Conservation (phyloP, 1,140 invertebrate species). For the Lutraria rhynchaena region DNA sequence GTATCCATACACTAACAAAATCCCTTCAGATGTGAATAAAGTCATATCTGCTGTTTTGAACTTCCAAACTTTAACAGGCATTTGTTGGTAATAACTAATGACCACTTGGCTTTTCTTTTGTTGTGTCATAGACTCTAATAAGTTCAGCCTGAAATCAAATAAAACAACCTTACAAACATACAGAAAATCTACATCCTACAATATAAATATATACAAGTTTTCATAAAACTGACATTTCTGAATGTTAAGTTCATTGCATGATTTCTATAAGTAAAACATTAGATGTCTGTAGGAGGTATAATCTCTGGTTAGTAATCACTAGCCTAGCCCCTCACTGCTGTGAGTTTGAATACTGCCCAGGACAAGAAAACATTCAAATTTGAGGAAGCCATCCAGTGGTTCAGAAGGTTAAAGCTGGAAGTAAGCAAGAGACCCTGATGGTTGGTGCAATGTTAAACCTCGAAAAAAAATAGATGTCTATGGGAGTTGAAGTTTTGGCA, state of each 20-base stretch:
- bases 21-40: background rate
- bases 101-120: conserved; percentile 79
- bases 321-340: too few species aligned
- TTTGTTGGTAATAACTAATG: background rate
- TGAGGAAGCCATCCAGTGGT: background rate
- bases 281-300: too few species aligned
- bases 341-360: too few species aligned
- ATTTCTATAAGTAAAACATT: background rate
- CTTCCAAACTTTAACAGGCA: background rate
- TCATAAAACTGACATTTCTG: background rate
- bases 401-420: background rate
- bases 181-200: too few species aligned
- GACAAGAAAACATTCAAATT: background rate
- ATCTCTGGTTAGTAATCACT: background rate
- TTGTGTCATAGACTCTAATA: conserved; percentile 80
- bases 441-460: too few species aligned
- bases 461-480: background rate
- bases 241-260: background rate
- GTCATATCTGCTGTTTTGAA: background rate
- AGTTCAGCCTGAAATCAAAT: conserved; percentile 75
- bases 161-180: too few species aligned
- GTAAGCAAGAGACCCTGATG: background rate
- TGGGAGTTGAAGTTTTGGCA: too few species aligned
- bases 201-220: too few species aligned
- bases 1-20: background rate